Base-by-base conservation (phyloP, 2,888 invertebrate genomes). In the Trachelus iudaicus region DNA sequence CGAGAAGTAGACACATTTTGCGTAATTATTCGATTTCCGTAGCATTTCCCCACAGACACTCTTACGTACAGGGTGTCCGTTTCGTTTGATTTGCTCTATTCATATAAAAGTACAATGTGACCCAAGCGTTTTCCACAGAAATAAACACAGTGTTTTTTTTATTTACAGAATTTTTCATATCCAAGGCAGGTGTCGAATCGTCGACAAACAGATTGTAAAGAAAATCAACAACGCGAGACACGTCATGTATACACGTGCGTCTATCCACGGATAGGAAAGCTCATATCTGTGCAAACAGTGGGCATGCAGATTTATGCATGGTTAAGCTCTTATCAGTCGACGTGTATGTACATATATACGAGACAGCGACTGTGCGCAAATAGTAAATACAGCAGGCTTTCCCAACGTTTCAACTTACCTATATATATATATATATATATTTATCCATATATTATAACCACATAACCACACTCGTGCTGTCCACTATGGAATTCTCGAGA, bases 121-220 rank as follows among this genome's bases (percentile, higher is more conserved):
- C 56, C 56, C 56, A 23, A 23, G 1, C 56, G 56, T 23, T 56
- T 56, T 6, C 23, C 23, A 23, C 23, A 56, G 9, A 56, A 23
- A 56, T 9, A 9, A 56, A 56, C 2, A 23, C 23, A 56, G 2
- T 56, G 15, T 23, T 56, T 23, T 56, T 56, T 23, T 2, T 9
- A 56, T 56, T 56, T 56, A 56, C 23, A 56, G 1, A 56, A 23
- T 56, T 56, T 56, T 56, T 56, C 69, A 75, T 77, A 79, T 77
- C 78, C 78, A 74, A 80, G 73, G 79, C 79, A 84, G 81, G 77
- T 84, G 79, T 73, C 75, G 78, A 78, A 76, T 56, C 78, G 81
- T 82, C 80, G 71, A 81, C 81, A 84, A 80, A 75, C 74, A 75
- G 75, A 81, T 80, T 82, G 80, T 76, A 79, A 82, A 85, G 83